Evolutionary conservation across 2,888 invertebrate species (phyloP).

Genomic region (Philopedon plagiatum): DNA sequence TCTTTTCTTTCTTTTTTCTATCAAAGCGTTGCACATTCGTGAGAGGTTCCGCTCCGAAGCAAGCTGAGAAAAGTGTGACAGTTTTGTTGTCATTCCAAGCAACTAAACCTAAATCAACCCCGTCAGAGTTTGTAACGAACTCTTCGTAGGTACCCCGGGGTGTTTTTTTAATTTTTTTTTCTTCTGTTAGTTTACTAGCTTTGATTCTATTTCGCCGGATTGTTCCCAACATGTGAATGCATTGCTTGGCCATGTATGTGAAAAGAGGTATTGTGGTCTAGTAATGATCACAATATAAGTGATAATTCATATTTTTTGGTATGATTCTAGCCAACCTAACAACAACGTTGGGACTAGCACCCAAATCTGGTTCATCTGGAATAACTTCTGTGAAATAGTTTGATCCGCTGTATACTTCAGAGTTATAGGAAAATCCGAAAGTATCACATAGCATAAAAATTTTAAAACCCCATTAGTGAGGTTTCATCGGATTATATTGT

Average conservation of each 20-base stretch:
- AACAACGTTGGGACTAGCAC: no score
- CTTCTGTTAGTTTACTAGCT: background rate
- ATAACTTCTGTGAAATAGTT: background rate
- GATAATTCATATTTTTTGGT: background rate
- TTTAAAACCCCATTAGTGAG: background rate
- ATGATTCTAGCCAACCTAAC: background rate
- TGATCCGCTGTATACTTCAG: background rate
- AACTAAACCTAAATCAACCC: background rate
- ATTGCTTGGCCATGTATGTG: background rate
- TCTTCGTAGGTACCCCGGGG: background rate
- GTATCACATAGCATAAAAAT: no score
- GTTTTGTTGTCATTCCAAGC: background rate
- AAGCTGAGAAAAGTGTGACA: background rate
- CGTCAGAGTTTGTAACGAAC: background rate
- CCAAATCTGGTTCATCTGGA: no score
- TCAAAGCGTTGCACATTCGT: background rate
- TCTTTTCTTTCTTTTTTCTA: background rate
- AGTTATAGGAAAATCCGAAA: background rate
- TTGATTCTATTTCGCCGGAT: background rate
- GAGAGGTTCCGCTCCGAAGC: background rate
- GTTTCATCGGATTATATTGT: background rate
- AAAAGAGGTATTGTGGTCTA: background rate
- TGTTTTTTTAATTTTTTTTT: background rate
- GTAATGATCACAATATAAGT: background rate
- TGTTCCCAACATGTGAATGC: background rate